A percentile compares a stretch with the other conserved stretches of the same genome.
phyloP scores from a whole-genome alignment of 2,113 vertebrate species.

The Silurus asotus region DNA sequence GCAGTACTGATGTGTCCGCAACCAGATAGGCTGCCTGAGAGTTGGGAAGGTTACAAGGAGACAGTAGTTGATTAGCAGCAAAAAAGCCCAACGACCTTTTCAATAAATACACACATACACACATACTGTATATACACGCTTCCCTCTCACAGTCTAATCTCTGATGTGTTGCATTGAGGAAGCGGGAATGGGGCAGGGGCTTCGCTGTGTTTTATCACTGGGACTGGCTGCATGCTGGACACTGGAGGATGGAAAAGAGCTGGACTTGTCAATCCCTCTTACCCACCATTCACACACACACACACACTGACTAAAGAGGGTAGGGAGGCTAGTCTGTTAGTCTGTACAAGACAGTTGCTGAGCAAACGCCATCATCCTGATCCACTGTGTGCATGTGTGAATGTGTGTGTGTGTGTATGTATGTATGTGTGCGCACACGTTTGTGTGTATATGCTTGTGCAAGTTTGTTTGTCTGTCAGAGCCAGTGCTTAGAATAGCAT shows the following conservation, averaged over 20 bases:
- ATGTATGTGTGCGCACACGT: not conserved
- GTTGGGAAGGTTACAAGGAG: conserved; percentile 89
- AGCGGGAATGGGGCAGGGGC: conserved; percentile 32
- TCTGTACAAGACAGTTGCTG: conserved; percentile 41
- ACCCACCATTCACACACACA: conserved; percentile 22
- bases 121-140: conserved; percentile 43
- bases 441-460: conserved; percentile 3
- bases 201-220: conserved; percentile 23
- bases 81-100: conserved; percentile 73
- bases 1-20: conserved; percentile 75
- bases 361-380: conserved; percentile 35
- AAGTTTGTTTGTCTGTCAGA: conserved; percentile 26
- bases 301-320: not conserved
- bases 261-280: conserved; percentile 38
- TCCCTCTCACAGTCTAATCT: conserved; percentile 50
- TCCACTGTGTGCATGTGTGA: conserved; percentile 20
- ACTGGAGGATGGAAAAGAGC: conserved; percentile 15
- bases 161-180: conserved; percentile 1
- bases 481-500: conserved; percentile 88
- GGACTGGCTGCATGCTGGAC: conserved; percentile 52
- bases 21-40: conserved; percentile 66
- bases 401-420: conserved; percentile 1
- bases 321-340: conserved; percentile 32
- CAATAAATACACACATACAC: conserved; percentile 88
- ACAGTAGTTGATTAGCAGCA: conserved; percentile 99